phyloP scores from a whole-genome alignment of 2,113 vertebrate genomes.

The Scomber scombrus region DNA sequence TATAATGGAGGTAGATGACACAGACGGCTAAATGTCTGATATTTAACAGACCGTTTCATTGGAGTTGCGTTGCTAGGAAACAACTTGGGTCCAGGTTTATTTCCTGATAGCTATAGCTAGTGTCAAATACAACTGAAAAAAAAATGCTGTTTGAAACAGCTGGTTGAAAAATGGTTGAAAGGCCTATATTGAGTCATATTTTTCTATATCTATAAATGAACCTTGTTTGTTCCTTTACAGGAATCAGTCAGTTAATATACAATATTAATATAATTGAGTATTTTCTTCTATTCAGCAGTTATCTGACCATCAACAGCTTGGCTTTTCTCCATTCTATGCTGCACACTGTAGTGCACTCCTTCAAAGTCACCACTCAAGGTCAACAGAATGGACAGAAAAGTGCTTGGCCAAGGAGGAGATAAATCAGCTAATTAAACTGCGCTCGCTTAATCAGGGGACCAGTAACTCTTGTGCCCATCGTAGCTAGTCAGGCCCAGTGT shows the following conservation, averaged over 20 bases:
- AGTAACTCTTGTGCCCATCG: slow-evolving; percentile 84
- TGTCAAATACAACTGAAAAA: background rate
- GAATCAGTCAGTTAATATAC: background rate
- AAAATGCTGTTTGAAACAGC: background rate
- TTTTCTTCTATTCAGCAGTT: background rate
- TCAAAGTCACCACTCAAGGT: slow-evolving; percentile 95
- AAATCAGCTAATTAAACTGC: slow-evolving; percentile 98
- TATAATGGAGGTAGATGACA: slow-evolving; percentile 1
- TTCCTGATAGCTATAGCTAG: background rate
- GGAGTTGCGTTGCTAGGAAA: slow-evolving; percentile 33
- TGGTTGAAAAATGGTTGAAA: background rate
- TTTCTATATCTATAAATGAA: background rate
- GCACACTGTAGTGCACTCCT: slow-evolving; percentile 51
- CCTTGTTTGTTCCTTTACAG: background rate
- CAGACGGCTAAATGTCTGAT: background rate
- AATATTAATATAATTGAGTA: background rate
- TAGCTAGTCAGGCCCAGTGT: slow-evolving; percentile 85
- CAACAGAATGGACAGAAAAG: slow-evolving; percentile 86
- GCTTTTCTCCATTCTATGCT: background rate
- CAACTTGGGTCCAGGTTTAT: background rate
- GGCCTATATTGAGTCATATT: background rate
- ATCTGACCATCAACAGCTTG: background rate
- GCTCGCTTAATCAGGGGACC: slow-evolving; percentile 92
- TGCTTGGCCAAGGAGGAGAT: slow-evolving; percentile 90
- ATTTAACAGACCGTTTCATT: slow-evolving; percentile 20